Conservation (phyloP, 2,888 invertebrate genomes). For the Nudaria mundana region DNA sequence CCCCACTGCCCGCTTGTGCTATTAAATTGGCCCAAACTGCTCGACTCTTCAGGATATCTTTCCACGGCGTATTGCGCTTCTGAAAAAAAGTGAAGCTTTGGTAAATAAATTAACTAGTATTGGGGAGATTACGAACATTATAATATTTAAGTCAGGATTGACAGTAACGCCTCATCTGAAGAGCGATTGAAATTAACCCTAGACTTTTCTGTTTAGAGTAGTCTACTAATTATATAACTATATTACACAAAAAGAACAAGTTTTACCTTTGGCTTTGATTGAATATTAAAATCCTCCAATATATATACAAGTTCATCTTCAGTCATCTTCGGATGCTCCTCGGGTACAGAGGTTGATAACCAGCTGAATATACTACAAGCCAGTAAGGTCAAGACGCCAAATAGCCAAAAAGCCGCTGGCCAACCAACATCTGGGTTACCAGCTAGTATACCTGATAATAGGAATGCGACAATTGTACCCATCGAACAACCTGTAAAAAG, state of each 20-base stretch:
- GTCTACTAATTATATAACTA: no score
- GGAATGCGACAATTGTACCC: conserved; percentile 85
- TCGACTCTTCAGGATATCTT: conserved; percentile 77
- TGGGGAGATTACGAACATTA: no score
- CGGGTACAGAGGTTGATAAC: conserved; percentile 75
- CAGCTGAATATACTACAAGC: conserved; percentile 68
- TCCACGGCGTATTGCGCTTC: conserved; percentile 81
- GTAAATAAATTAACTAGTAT: no score
- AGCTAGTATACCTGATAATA: conserved; percentile 83
- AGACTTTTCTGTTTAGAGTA: no score
- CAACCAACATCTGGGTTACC: conserved; percentile 79
- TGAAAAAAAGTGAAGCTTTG: no score
- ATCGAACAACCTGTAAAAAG: conserved; percentile 81
- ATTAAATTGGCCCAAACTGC: conserved; percentile 80
- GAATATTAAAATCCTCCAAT: not conserved
- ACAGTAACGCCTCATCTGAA: no score
- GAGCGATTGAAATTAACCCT: no score
- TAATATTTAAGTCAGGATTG: no score
- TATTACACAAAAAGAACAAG: no score
- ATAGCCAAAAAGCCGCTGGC: conserved; percentile 85
- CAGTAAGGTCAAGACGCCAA: conserved; percentile 75
- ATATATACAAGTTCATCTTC: conserved; percentile 52
- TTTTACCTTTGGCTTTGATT: not conserved
- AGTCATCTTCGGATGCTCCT: conserved; percentile 64
- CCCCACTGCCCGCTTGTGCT: conserved; percentile 83